Conservation (phyloP, 1,140 invertebrate species). For the Drosophila ambigua region DNA sequence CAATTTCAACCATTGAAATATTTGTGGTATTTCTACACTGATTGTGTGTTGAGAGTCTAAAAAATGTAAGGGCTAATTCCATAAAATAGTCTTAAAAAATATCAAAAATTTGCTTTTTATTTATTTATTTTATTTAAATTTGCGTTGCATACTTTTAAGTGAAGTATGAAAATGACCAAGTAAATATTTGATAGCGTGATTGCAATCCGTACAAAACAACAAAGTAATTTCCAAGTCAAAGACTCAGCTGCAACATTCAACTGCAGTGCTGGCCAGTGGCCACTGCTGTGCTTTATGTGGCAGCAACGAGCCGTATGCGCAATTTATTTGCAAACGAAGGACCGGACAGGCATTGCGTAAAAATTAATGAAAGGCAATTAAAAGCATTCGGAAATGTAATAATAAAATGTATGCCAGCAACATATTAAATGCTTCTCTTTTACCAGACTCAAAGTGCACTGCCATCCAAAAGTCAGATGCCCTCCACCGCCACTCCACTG, state of each 20-base stretch:
- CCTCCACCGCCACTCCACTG: slow-evolving; percentile 20
- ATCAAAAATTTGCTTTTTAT: no score
- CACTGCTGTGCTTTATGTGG: slow-evolving; percentile 40
- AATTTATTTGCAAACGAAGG: slow-evolving; percentile 74
- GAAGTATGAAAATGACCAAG: no score
- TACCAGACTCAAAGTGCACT: not conserved
- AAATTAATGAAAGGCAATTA: slow-evolving; percentile 79
- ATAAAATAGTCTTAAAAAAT: no score
- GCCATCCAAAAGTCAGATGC: slow-evolving; percentile 41
- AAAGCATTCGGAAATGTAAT: slow-evolving; percentile 63
- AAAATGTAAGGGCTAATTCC: no score
- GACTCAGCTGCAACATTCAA: slow-evolving; percentile 23
- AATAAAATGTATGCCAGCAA: slow-evolving; percentile 63
- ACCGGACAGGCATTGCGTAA: slow-evolving; percentile 66
- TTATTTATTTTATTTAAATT: no score
- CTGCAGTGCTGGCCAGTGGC: slow-evolving; percentile 26
- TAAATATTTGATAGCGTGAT: no score
- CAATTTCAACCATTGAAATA: no score
- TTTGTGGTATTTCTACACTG: no score
- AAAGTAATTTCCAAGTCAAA: not conserved
- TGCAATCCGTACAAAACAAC: no score
- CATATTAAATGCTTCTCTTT: slow-evolving; percentile 43
- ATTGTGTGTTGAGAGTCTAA: no score
- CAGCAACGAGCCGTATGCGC: slow-evolving; percentile 61
- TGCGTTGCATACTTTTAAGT: no score